Evolutionary conservation across 1,140 invertebrate genomes (phyloP).

Genomic region (Bathynomus jamesi): DNA sequence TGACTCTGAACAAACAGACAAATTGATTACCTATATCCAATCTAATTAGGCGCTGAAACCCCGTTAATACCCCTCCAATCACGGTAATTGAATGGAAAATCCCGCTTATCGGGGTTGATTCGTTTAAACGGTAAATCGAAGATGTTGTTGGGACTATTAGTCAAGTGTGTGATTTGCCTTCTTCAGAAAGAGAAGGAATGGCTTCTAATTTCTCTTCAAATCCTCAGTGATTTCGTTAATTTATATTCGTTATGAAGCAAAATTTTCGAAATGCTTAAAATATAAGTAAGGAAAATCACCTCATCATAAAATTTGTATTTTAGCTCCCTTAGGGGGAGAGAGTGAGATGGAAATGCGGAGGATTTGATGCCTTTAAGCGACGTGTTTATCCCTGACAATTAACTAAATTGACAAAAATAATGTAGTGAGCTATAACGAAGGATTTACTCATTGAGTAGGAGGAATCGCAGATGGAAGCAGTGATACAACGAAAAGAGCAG

Average conservation of each 20-base stretch:
- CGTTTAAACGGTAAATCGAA: background rate
- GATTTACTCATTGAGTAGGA: background rate
- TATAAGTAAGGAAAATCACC: too few species aligned
- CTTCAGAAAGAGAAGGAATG: too few species aligned
- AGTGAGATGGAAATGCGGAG: too few species aligned
- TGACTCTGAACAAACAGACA: background rate
- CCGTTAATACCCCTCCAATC: background rate
- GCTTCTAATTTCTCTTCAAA: too few species aligned
- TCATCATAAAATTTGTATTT: too few species aligned
- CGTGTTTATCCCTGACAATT: background rate
- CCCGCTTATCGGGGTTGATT: background rate
- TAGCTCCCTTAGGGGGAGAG: too few species aligned
- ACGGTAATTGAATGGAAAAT: background rate
- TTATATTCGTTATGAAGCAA: too few species aligned
- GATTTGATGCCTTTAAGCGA: too few species aligned
- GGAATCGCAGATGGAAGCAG: background rate
- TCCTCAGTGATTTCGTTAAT: too few species aligned
- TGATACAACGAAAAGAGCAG: background rate
- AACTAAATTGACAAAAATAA: background rate
- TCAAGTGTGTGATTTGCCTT: too few species aligned
- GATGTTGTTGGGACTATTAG: background rate
- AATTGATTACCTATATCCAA: conserved; percentile 1
- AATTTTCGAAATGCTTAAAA: too few species aligned
- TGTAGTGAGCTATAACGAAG: background rate
- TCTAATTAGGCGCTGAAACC: background rate